Conservation (phyloP, 2,113 vertebrate species). For the Barnardius zonarius region DNA sequence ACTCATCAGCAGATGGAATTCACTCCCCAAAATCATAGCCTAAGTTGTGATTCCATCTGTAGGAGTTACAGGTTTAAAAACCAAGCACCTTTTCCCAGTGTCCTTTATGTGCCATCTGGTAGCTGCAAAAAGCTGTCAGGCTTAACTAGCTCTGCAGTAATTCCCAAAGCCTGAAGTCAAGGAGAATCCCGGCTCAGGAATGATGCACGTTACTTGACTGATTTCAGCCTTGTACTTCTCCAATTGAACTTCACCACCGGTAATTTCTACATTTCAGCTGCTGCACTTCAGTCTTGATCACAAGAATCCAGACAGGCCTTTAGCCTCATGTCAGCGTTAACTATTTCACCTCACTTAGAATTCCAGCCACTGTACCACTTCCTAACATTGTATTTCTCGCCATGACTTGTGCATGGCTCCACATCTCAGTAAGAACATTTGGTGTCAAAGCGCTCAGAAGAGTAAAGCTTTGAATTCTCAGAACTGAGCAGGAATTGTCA, state of each 20-base stretch:
- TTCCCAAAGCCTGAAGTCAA: background rate
- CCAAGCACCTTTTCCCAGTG: background rate
- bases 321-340: background rate
- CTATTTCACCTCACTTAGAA: background rate
- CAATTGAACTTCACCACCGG: background rate
- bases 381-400: background rate
- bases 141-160: background rate
- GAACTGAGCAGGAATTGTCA: background rate
- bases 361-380: background rate
- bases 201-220: background rate
- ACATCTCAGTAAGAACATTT: background rate
- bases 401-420: rapidly evolving
- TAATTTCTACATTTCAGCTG: background rate
- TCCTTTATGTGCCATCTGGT: background rate
- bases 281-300: background rate
- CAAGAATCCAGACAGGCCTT: background rate
- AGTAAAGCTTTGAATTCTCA: background rate
- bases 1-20: background rate
- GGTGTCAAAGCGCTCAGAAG: background rate
- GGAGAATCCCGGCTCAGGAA: background rate
- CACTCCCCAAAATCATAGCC: background rate
- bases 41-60: background rate
- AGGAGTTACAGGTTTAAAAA: background rate
- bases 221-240: background rate
- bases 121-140: background rate